Evolutionary conservation across 2,888 invertebrate species (phyloP).

Genomic region (Nudaria mundana): DNA sequence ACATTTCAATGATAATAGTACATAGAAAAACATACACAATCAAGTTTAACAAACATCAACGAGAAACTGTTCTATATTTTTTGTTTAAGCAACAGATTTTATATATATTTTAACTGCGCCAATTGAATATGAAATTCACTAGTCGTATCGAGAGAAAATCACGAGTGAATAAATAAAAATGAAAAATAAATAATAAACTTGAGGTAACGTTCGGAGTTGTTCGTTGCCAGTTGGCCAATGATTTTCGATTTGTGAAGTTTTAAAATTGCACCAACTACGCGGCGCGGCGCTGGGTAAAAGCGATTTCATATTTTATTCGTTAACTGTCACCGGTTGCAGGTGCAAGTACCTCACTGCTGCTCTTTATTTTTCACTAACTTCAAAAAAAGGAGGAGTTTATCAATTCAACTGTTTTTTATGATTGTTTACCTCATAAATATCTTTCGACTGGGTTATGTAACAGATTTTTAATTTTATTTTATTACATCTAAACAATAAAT

Average conservation of each 20-base stretch:
- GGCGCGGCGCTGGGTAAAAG: constrained; percentile 22
- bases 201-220: constrained; percentile 25
- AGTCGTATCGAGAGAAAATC: constrained; percentile 27
- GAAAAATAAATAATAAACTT: constrained; percentile 44
- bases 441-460: too few species aligned
- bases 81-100: constrained; percentile 19
- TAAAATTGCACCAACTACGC: constrained; percentile 35
- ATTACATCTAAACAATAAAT: too few species aligned
- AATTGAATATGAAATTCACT: constrained; percentile 33
- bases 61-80: too few species aligned
- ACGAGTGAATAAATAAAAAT: constrained; percentile 41
- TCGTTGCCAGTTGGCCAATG: constrained; percentile 31
- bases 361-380: too few species aligned
- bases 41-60: too few species aligned
- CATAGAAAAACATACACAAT: too few species aligned
- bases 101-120: constrained; percentile 24
- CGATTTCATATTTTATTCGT: constrained; percentile 34
- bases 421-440: too few species aligned
- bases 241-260: constrained; percentile 39
- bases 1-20: too few species aligned
- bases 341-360: constrained; percentile 25
- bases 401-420: too few species aligned
- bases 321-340: constrained; percentile 26
- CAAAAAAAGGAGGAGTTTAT: too few species aligned
- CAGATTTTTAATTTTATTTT: too few species aligned